Evolutionary conservation across 1,140 invertebrate species (phyloP), one percentile per base, ranked within the genome.

Genomic region (Tetragonula clypearis): DNA sequence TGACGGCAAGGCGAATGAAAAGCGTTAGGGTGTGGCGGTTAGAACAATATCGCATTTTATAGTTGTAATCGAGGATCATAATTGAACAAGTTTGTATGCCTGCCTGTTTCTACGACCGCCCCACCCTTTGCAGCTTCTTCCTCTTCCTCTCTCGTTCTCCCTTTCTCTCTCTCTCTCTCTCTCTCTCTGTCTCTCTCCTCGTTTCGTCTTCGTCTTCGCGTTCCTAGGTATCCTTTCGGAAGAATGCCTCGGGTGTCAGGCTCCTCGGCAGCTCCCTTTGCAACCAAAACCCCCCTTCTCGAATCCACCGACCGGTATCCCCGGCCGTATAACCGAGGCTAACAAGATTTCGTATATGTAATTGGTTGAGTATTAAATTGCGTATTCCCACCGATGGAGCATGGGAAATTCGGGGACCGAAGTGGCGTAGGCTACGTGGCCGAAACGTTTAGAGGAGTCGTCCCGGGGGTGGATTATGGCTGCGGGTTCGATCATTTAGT

Each of bases 301-400:
- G 83, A 79, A 85, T 86, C 88, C 87, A 84, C 74, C 79, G 86
- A 89, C 83, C 87, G 88, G 90, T 90, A 85, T 86, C 89, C 88
- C 86, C 87, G 86, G 76, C 91, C 92, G 89, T 94, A 94, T 94
- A 94, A 95, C 94, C 93, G 89, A 91, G 92, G 91, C 94, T 95
- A 95, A 95, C 94, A 95, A 95, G 94, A 95, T 95, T 95, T 95
- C 94, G 94, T 94, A 93, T 93, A 94, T 95, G 94, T 95, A 95
- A 95, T 95, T 95, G 94, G 94, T 94, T 91, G 94, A 93, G 93
- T 95, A 95, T 95, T 95, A 95, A 95, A 95, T 95, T 95, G 94
- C 93, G 93, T 94, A 94, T 95, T 95, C 93, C 82, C 92, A 90
- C 87, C 86, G 88, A 82, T 82, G 79, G 88, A 87, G 79, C 88